These are phyloP conservation scores for Perizoma affinitatum DNA, from an alignment of 2,888 invertebrate genomes.

Conservation along the genomic window DNA sequence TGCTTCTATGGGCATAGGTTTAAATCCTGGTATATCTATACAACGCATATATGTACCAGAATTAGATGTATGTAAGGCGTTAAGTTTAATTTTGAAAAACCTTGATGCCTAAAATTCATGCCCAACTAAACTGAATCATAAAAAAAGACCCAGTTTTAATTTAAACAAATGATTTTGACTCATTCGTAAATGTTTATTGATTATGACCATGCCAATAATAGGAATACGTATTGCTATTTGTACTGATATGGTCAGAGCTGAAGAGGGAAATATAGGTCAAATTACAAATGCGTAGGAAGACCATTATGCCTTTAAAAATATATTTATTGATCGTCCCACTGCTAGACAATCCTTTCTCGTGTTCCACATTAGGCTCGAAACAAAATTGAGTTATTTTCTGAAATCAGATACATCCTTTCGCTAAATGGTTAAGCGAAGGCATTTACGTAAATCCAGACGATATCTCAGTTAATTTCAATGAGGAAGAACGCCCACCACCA, in stretches of 20 bases:
- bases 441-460: conserved; percentile 27
- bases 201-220: neutral
- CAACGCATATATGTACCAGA: too few relatives aligned
- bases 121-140: too few relatives aligned
- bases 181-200: neutral
- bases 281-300: conserved; percentile 1
- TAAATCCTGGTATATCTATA: too few relatives aligned
- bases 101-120: too few relatives aligned
- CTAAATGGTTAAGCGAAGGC: conserved; percentile 20
- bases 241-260: neutral
- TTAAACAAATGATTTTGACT: conserved; percentile 3
- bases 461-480: conserved; percentile 60
- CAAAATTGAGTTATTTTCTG: conserved; percentile 9
- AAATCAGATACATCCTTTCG: conserved; percentile 19
- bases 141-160: too few relatives aligned
- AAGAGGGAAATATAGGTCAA: conserved; percentile 3
- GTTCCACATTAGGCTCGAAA: too few relatives aligned
- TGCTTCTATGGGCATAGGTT: too few relatives aligned
- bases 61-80: too few relatives aligned
- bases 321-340: too few relatives aligned
- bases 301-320: too few relatives aligned
- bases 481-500: conserved; percentile 63
- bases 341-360: too few relatives aligned
- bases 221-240: neutral
- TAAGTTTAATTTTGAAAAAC: too few relatives aligned